Evolutionary conservation across 2,888 invertebrate genomes (phyloP).

Genomic region (Spodoptera littoralis): DNA sequence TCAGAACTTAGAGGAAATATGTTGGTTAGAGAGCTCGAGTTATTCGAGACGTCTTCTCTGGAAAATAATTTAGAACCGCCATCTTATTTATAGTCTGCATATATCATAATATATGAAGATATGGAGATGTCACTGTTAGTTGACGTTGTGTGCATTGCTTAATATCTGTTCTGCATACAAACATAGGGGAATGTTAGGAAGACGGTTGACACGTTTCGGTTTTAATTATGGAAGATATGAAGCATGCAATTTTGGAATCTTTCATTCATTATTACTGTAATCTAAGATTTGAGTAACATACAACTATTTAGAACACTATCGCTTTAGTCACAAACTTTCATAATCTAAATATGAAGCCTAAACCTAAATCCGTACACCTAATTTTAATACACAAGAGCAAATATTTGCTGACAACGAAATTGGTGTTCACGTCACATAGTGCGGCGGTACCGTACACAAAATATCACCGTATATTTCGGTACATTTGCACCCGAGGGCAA

Average conservation of each 20-base stretch:
- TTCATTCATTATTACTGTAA: too few relatives aligned
- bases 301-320: neutral
- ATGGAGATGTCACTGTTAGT: conserved; percentile 35
- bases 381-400: conserved; percentile 41
- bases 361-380: conserved; percentile 39
- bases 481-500: conserved; percentile 44
- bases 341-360: conserved; percentile 12
- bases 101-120: conserved; percentile 45
- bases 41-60: conserved; percentile 45
- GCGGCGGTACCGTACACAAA: conserved; percentile 39
- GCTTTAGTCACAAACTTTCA: neutral
- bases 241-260: too few relatives aligned
- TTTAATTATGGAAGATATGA: too few relatives aligned
- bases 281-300: too few relatives aligned
- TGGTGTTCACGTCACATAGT: conserved; percentile 29
- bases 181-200: conserved; percentile 19
- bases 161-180: conserved; percentile 36
- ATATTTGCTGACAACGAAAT: conserved; percentile 49
- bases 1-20: conserved; percentile 53
- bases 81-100: conserved; percentile 43
- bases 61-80: conserved; percentile 51
- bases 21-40: conserved; percentile 47
- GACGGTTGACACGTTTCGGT: neutral
- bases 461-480: conserved; percentile 52
- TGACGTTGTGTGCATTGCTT: conserved; percentile 40